Percentiles rank a stretch among this genome's conserved stretches.
phyloP scores from a whole-genome alignment of 2,888 invertebrate species.

The Melipona beecheii region DNA sequence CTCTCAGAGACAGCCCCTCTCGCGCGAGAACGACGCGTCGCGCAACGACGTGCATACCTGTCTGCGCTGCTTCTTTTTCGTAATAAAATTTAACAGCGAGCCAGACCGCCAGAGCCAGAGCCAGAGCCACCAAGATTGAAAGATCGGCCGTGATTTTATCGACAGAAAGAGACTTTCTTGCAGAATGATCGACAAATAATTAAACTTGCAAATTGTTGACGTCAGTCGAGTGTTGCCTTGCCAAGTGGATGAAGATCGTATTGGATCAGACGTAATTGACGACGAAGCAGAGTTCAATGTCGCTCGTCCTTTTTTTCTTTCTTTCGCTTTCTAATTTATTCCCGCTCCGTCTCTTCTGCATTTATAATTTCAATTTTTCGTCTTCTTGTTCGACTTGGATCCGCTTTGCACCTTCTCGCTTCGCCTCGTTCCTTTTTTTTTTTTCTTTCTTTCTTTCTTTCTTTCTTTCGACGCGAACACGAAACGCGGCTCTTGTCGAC shows the following conservation, averaged over 20 bases:
- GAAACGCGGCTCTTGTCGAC: slow-evolving; percentile 57
- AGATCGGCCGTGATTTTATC: not conserved
- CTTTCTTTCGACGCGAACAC: slow-evolving; percentile 36
- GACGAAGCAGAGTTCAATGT: not conserved
- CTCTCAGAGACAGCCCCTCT: slow-evolving; percentile 9
- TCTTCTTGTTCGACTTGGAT: slow-evolving; percentile 16
- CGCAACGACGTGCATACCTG: slow-evolving; percentile 4
- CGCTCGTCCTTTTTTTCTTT: not conserved
- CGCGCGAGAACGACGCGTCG: not conserved
- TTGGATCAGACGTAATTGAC: not conserved
- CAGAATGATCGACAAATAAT: not conserved
- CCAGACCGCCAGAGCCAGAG: not conserved
- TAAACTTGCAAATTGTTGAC: not conserved
- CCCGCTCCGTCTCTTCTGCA: not conserved
- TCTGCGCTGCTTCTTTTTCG: not conserved
- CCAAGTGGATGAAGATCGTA: not conserved
- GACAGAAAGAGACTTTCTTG: too few relatives aligned
- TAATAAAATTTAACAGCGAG: slow-evolving; percentile 2
- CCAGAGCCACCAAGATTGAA: not conserved
- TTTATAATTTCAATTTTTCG: slow-evolving; percentile 42
- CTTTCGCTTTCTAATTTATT: slow-evolving; percentile 2
- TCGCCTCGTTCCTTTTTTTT: slow-evolving; percentile 39
- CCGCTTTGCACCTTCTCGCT: slow-evolving; percentile 30
- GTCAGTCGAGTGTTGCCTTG: not conserved
- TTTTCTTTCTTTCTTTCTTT: slow-evolving; percentile 6